Conservation (phyloP, 1,140 invertebrate genomes). For the Paralvinella palmiformis region DNA sequence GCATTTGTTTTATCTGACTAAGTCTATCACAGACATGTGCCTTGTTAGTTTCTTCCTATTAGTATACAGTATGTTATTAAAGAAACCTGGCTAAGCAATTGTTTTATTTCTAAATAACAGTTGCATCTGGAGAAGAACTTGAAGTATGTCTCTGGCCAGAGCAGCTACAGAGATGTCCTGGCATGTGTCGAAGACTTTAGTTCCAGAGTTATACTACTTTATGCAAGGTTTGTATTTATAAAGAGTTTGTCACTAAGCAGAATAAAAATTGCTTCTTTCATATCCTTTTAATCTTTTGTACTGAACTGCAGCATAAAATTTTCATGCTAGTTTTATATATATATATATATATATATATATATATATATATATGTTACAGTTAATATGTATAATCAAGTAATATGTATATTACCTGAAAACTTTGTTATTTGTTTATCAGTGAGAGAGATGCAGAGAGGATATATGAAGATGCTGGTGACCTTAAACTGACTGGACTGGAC, state of each 20-base stretch:
- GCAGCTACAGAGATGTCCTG: conserved; percentile 56
- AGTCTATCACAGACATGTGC: too few species aligned
- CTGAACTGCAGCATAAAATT: conserved; percentile 2
- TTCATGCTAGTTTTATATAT: conserved; percentile 22
- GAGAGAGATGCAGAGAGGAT: conserved; percentile 83
- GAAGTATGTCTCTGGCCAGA: conserved; percentile 53
- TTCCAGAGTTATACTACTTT: conserved; percentile 84
- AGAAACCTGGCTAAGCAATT: too few species aligned
- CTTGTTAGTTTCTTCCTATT: too few species aligned
- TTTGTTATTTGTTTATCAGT: conserved; percentile 52
- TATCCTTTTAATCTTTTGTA: conserved; percentile 1
- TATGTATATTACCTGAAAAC: conserved; percentile 12
- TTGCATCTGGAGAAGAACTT: conserved; percentile 77
- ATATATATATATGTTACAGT: not conserved
- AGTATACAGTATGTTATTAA: too few species aligned
- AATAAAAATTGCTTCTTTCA: not conserved
- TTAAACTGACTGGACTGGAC: conserved; percentile 84
- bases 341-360: not conserved
- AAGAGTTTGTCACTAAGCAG: not conserved
- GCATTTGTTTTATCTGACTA: too few species aligned
- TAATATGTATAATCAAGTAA: not conserved
- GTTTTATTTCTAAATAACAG: too few species aligned
- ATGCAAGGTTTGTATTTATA: conserved; percentile 70
- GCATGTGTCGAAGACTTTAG: conserved; percentile 73
- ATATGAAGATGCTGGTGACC: conserved; percentile 74